Evolutionary conservation across 2,888 invertebrate genomes (phyloP).

Genomic region (Luperina nickerlii): DNA sequence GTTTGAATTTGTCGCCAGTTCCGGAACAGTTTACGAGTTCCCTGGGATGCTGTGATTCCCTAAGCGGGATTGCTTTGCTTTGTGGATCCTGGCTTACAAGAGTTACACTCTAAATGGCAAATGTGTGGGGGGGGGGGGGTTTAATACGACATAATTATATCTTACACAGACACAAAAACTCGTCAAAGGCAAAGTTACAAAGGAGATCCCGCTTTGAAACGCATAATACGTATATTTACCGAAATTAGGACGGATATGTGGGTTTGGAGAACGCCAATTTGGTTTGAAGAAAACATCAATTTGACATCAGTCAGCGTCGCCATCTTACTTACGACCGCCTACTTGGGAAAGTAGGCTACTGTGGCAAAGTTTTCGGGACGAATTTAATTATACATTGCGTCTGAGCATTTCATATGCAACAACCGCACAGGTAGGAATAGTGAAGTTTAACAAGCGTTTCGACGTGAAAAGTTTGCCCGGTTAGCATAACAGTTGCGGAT

Average conservation of each 20-base stretch:
- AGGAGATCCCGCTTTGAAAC: slow-evolving; percentile 34
- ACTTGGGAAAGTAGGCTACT: slow-evolving; percentile 32
- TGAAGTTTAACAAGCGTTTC: neutral
- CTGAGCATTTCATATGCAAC: slow-evolving; percentile 5
- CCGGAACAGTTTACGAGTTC: slow-evolving; percentile 11
- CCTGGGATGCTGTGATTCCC: neutral
- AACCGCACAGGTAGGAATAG: neutral
- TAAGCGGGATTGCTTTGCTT: slow-evolving; percentile 8
- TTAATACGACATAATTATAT: neutral
- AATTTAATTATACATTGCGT: slow-evolving; percentile 9
- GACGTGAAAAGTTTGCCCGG: neutral
- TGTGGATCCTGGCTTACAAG: slow-evolving; percentile 2
- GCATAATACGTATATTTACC: slow-evolving; percentile 44
- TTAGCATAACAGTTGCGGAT: neutral
- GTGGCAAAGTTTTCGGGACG: slow-evolving; percentile 13
- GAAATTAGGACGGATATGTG: slow-evolving; percentile 34
- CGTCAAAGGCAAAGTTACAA: slow-evolving; percentile 29
- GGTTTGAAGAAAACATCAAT: slow-evolving; percentile 43
- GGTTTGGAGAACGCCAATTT: slow-evolving; percentile 34
- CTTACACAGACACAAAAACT: slow-evolving; percentile 14
- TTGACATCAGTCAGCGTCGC: slow-evolving; percentile 23
- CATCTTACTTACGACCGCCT: slow-evolving; percentile 16
- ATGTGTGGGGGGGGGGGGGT: slow-evolving; percentile 5
- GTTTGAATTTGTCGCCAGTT: neutral
- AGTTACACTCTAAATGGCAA: neutral